Evolutionary conservation across 2,797 vertebrate genomes (phyloP), one percentile per base, ranked within the genome.

Genomic region (Hypotaenidia philippensis): DNA sequence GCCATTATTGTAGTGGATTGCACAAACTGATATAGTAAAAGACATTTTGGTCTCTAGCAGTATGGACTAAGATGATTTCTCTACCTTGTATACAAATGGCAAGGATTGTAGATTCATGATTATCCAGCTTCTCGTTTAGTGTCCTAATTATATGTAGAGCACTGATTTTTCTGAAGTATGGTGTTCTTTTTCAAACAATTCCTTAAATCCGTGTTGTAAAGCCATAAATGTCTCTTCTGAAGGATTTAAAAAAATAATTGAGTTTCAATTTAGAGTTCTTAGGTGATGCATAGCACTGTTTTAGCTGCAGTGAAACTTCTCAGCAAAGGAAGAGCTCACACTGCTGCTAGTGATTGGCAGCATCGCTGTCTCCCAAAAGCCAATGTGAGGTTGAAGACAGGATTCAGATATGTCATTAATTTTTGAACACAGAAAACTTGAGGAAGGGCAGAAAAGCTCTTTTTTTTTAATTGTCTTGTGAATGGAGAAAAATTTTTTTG

Each of bases 401-500:
- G 32, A 49, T 64, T 86, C 57, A 22, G 5, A 55, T 63, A 32
- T 31, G 8, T 65, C 8, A 21, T 53, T 63, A 66, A 57, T 68
- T 80, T 70, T 77, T 88, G 49, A 81, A 50, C 50, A n/a, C 13
- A 59, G 65, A 50, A 87, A 52, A 26, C 6, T 80, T 34, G 34
- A 84, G 34, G 66, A 63, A 57, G 25, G 25, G 15, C 57, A 64
- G 65, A 72, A 59, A 83, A 41, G 13, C 45, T 45, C 13, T 23
- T 84, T 52, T 60, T 60, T 34, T 34, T 36, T 18, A 55, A 83
- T 61, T 65, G 32, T 16, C 5, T 65, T 25, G 7, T 9, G 7
- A 13, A 23, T 5, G 18, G 26, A 9, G 2, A 0, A 3, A 9
- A 11, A 6, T 5, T 21, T 4, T 21, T 70, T 59, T 12, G 23